Base-by-base conservation (phyloP, 1,140 invertebrate genomes). In the Rhyzopertha dominica region DNA sequence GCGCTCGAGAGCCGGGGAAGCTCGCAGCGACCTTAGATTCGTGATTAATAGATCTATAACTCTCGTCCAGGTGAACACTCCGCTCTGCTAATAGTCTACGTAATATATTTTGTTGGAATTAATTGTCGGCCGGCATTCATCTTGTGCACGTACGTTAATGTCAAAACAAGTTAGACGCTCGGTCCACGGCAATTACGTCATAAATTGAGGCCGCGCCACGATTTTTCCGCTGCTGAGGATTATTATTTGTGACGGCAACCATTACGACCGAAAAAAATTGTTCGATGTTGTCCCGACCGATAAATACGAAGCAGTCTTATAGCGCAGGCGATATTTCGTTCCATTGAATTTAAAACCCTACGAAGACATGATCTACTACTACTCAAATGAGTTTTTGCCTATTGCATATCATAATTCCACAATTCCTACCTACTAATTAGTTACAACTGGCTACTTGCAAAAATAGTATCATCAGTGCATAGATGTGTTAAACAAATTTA, bases 11-110 rank as follows among this genome's bases (percentile, higher is more conserved):
- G 42, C 28, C 41, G 24, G 40, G 43, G 40, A n/a, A 9, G 44
- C 48, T 46, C 20, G 19, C 23, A 43, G 49, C 52, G 25, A 47
- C 34, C 35, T 51, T 55, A 48, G 47, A 53, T 52, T 35, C 34
- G 39, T 59, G 57, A 59, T 59, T 59, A 59, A 59, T 59, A 55
- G 52, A 53, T 54, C 55, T 47, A 54, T 58, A 58, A 58, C 46
- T 58, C 46, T 56, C 25, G 45, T 31, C 54, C 49, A 58, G 55
- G 52, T 58, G 55, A 58, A 49, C 46, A 47, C 26, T 43, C 22
- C 37, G 36, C 31, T 35, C 38, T 35, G 35, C 44, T 51, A 51
- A 54, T 54, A 54, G 53, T 51, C 49, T 51, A 39, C 48, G 48
- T 53, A 51, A 56, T 56, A 53, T 53, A 56, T 53, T 56, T 56